These are phyloP conservation scores for Condylostylus longicornis DNA, from an alignment of 1,140 invertebrate species.

Conservation along the genomic window DNA sequence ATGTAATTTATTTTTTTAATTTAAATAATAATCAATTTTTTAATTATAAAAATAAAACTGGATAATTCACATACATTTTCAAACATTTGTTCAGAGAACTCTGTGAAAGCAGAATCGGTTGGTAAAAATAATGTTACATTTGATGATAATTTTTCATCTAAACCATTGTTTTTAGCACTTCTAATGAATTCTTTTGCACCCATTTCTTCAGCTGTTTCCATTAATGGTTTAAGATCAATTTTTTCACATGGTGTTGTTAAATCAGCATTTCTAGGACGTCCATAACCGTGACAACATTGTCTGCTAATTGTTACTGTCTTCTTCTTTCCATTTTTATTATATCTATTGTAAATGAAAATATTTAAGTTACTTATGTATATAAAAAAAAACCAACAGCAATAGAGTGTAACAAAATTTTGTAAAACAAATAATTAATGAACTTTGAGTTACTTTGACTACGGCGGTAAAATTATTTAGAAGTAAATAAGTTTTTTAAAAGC, in stretches of 20 bases:
- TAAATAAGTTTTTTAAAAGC: neutral
- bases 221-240: conserved; percentile 36
- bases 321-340: conserved; percentile 39
- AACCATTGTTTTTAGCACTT: conserved; percentile 32
- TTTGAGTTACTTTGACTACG: too few relatives aligned
- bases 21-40: too few relatives aligned
- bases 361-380: neutral
- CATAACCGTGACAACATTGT: conserved; percentile 45
- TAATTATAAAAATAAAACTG: too few relatives aligned
- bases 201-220: conserved; percentile 37
- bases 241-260: conserved; percentile 35
- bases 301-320: conserved; percentile 41
- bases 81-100: conserved; percentile 32
- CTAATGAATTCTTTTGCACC: conserved; percentile 38
- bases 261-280: conserved; percentile 30
- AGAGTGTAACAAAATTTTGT: too few relatives aligned
- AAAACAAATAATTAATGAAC: too few relatives aligned
- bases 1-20: too few relatives aligned
- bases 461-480: neutral
- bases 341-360: conserved; percentile 30
- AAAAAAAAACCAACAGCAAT: too few relatives aligned
- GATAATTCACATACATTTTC: conserved; percentile 23
- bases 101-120: conserved; percentile 36
- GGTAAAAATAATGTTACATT: conserved; percentile 43
- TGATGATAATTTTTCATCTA: conserved; percentile 31